Conservation (phyloP, 2,888 invertebrate species). For the Sinohyriopsis cumingii region DNA sequence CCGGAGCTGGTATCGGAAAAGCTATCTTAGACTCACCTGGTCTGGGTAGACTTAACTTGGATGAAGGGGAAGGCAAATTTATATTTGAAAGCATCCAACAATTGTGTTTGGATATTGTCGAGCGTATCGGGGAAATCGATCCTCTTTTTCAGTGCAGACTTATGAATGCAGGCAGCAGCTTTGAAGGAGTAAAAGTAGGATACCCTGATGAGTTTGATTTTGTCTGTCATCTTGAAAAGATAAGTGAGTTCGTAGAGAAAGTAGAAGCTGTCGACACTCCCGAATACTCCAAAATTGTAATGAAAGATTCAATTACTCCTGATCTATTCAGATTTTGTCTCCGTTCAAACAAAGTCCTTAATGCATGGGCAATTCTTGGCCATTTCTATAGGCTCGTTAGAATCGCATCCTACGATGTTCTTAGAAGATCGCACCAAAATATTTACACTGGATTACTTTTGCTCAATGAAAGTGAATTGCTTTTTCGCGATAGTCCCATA, state of each 20-base stretch:
- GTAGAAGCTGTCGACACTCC: neutral
- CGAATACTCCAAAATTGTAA: too few species aligned
- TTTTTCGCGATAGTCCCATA: slow-evolving; percentile 4
- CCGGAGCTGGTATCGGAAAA: neutral
- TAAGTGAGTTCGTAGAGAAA: slow-evolving; percentile 5
- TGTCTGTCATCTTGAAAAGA: slow-evolving; percentile 9
- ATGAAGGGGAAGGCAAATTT: slow-evolving; percentile 4
- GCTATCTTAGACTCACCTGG: slow-evolving; percentile 7
- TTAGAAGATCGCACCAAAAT: neutral
- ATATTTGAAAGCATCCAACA: slow-evolving; percentile 4
- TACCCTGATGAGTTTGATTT: slow-evolving; percentile 31
- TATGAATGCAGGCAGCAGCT: slow-evolving; percentile 19
- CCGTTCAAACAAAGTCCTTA: slow-evolving; percentile 4
- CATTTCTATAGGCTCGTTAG: slow-evolving; percentile 9
- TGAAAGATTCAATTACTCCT: neutral
- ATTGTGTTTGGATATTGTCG: slow-evolving; percentile 3
- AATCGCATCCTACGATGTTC: slow-evolving; percentile 16
- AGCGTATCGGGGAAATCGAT: slow-evolving; percentile 17
- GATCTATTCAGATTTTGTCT: slow-evolving; percentile 11
- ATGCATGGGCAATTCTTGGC: slow-evolving; percentile 7
- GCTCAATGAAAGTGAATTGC: slow-evolving; percentile 2
- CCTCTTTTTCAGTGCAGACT: slow-evolving; percentile 14
- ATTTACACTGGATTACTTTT: slow-evolving; percentile 12
- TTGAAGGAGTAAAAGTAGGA: slow-evolving; percentile 19
- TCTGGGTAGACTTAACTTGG: slow-evolving; percentile 9